These are phyloP conservation scores for Bombyx mori DNA, from an alignment of 1,140 invertebrate species.

Conservation along the genomic window ASM3026992v2 NC_085119.1:7183501-7184000, in stretches of 20 bases:
- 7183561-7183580: slow-evolving; percentile 47
- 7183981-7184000: slow-evolving; percentile 73
- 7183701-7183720: slow-evolving; percentile 2
- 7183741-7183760: background rate
- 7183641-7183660: slow-evolving; percentile 76
- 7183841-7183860: too few relatives aligned
- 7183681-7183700: slow-evolving; percentile 60
- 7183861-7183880: too few relatives aligned
- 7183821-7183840: too few relatives aligned
- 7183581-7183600: slow-evolving; percentile 77
- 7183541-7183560: slow-evolving; percentile 34
- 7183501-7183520: slow-evolving; percentile 29
- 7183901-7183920: too few relatives aligned
- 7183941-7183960: slow-evolving; percentile 80
- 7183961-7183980: slow-evolving; percentile 76
- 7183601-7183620: slow-evolving; percentile 76
- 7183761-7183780: background rate
- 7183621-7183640: slow-evolving; percentile 76
- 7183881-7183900: too few relatives aligned
- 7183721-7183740: slow-evolving; percentile 1
- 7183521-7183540: slow-evolving; percentile 33
- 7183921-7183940: slow-evolving; percentile 67
- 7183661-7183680: slow-evolving; percentile 68
- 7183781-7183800: background rate
- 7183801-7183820: too few relatives aligned